Percentiles rank a stretch among this genome's conserved stretches.
Conservation (phyloP, 1,140 invertebrate species). For the Aphidius ervi region DNA sequence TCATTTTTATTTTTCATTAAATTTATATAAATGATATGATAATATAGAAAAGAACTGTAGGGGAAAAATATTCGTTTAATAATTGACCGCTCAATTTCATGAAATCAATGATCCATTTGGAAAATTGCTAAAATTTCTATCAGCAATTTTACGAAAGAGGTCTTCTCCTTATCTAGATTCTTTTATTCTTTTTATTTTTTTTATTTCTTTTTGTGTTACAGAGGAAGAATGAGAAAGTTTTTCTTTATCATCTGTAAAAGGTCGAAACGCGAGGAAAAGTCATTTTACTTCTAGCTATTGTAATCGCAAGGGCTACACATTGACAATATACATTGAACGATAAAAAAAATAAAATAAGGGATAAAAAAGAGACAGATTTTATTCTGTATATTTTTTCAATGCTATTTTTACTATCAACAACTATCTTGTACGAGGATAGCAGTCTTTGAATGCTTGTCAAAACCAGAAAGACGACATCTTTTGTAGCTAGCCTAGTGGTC, state of each 20-base stretch:
- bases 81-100: conserved; percentile 43
- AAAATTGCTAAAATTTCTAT: conserved; percentile 51
- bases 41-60: not conserved
- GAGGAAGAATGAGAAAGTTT: not conserved
- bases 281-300: conserved; percentile 39
- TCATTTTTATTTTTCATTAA: not conserved
- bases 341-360: not conserved
- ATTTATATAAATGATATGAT: not conserved
- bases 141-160: conserved; percentile 38
- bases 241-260: conserved; percentile 32
- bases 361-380: conserved; percentile 25
- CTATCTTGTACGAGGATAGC: conserved; percentile 17
- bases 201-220: no score
- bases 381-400: conserved; percentile 17
- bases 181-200: no score
- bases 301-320: conserved; percentile 24
- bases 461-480: conserved; percentile 44
- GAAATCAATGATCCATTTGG: conserved; percentile 46
- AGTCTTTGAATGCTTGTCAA: conserved; percentile 51
- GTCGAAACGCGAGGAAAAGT: conserved; percentile 35
- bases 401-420: conserved; percentile 16
- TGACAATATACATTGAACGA: not conserved
- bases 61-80: conserved; percentile 5
- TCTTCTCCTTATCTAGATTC: not conserved
- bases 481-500: conserved; percentile 47